phyloP scores from a whole-genome alignment of 2,797 vertebrate genomes.

The Balearica regulorum region DNA sequence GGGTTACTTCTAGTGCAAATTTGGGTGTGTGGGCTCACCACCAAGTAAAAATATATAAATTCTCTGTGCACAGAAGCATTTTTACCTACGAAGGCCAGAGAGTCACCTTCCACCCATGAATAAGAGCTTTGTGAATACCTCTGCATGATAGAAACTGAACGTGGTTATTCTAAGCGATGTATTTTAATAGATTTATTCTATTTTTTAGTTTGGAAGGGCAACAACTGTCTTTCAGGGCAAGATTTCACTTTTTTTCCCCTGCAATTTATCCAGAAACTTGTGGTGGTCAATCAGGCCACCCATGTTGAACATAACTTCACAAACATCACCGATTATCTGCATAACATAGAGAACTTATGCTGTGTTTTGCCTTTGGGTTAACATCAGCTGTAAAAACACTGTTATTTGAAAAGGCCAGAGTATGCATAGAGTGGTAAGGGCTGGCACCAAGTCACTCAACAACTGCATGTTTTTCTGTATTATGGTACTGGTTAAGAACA shows the following conservation, averaged over 20 bases:
- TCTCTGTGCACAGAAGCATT: background rate
- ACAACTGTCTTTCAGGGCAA: background rate
- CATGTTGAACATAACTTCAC: background rate
- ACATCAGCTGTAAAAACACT: slow-evolving; percentile 6
- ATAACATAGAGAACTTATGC: background rate
- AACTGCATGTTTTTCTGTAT: background rate
- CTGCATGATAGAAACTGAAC: background rate
- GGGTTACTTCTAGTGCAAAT: background rate
- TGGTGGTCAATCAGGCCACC: background rate
- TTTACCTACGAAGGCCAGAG: background rate
- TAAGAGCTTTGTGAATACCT: background rate
- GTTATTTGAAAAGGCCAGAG: background rate
- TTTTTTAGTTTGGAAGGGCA: background rate
- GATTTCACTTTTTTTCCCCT: background rate
- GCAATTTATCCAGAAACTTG: background rate
- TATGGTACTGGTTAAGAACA: background rate
- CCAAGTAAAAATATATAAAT: background rate
- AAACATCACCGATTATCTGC: background rate
- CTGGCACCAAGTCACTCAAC: background rate
- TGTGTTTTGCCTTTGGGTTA: slow-evolving; percentile 1
- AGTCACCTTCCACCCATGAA: background rate
- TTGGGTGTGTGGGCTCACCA: background rate
- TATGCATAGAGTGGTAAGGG: background rate
- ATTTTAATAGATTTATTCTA: background rate
- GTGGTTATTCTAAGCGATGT: background rate